Base-by-base conservation (phyloP, 2,797 vertebrate species). In the Scolopax rusticola region DNA sequence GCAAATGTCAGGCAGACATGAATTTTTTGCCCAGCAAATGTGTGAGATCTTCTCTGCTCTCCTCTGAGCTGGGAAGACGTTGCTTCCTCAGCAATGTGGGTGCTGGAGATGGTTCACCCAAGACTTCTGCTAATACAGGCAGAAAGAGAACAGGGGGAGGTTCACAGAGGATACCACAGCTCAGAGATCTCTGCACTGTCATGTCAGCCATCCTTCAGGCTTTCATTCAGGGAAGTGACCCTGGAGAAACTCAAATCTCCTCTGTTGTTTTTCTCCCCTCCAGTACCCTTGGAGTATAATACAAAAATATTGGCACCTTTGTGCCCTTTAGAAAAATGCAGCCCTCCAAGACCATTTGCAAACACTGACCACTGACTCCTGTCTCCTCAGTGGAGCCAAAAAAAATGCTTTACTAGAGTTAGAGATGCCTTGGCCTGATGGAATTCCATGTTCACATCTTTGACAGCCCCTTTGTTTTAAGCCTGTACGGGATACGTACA, bases 11-110 rank as follows among this genome's bases (percentile, higher is more conserved):
- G n/a, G 59, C 38, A 69, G 50, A 38, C 51, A 36, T 0, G 1
- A 40, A 11, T 12, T 40, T 71, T 71, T 92, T 92, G 65, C 41
- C 48, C 71, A 67, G 63, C 0, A 4, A 68, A 53, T 0, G 0
- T 21, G 45, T 67, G 87, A 25, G 89, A 21, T 30, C 68, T 57
- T 59, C 60, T 69, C 61, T 82, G 61, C 20, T 54, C 82, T 70
- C 38, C 41, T 53, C 28, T 16, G 24, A 47, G 78, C 57, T 23
- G 3, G 3, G 40, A 43, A 40, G 32, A 38, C 0, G 1, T 38
- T 2, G 0, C 47, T 61, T 70, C 63, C 85, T 76, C 2, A 2
- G 68, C 47, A 59, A 9, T 0, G 4, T 2, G 2, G 11, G 19
- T 30, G 53, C 53, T 69, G 38, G 15, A 68, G 68, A 48, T 12